phyloP scores from a whole-genome alignment of 2,113 vertebrate genomes.

The Syngnathus typhle region DNA sequence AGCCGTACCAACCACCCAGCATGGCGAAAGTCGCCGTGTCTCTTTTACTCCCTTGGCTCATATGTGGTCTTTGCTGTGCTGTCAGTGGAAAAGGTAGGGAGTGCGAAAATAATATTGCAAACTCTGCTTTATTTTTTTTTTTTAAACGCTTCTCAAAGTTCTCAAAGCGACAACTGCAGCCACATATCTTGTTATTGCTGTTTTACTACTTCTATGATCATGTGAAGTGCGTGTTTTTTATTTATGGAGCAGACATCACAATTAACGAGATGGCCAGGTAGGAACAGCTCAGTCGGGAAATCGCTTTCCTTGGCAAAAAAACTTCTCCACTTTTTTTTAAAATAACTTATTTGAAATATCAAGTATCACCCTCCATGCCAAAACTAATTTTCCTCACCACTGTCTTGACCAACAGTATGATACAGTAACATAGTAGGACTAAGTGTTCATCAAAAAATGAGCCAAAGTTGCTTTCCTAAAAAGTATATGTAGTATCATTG shows the following conservation, averaged over 20 bases:
- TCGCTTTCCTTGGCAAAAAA: background rate
- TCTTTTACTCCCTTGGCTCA: slow-evolving; percentile 48
- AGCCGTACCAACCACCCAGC: slow-evolving; percentile 22
- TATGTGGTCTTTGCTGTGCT: slow-evolving; percentile 50
- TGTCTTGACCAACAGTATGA: no score
- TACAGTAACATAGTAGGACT: no score
- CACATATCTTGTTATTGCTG: background rate
- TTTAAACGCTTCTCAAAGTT: background rate
- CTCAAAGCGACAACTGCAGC: background rate
- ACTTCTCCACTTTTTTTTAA: no score
- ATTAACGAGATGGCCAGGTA: slow-evolving; percentile 15
- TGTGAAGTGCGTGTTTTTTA: background rate
- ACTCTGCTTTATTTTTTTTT: background rate
- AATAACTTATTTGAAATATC: no score
- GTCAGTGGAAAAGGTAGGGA: slow-evolving; percentile 68
- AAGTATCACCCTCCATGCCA: no score
- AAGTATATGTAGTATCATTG: no score
- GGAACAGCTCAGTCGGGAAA: slow-evolving; percentile 3
- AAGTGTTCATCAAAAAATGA: background rate
- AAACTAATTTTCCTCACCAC: no score
- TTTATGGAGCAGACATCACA: background rate
- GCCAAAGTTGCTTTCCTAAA: no score
- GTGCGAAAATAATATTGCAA: background rate
- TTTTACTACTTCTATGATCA: no score
- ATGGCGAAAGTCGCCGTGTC: slow-evolving; percentile 52